phyloP scores from a whole-genome alignment of 2,113 vertebrate species.

The Pantherophis guttatus region DNA sequence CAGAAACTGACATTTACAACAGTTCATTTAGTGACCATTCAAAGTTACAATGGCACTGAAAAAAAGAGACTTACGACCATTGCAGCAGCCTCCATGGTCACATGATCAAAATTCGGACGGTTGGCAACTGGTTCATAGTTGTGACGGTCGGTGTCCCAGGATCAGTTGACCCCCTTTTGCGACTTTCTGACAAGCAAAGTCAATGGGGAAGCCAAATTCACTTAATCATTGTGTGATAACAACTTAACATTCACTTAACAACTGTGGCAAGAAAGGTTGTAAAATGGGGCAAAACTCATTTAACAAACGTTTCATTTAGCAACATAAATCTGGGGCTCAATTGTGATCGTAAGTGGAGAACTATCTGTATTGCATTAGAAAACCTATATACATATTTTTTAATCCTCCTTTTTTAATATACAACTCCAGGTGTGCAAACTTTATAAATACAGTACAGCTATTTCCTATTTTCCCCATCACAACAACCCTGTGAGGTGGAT shows the following conservation, averaged over 20 bases:
- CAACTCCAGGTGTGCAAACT: not conserved
- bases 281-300: too few species aligned
- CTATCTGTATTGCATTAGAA: not conserved
- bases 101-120: not conserved
- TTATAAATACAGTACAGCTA: not conserved
- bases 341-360: too few species aligned
- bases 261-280: not conserved
- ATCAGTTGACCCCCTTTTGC: not conserved
- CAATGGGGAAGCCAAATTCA: not conserved
- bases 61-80: not conserved
- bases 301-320: not conserved
- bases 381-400: not conserved
- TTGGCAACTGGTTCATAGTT: not conserved
- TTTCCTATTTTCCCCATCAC: not conserved
- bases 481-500: not conserved
- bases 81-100: not conserved
- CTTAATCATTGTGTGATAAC: not conserved
- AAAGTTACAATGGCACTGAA: not conserved
- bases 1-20: not conserved
- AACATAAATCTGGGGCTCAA: too few species aligned
- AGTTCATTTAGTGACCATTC: not conserved
- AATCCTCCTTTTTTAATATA: not conserved
- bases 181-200: not conserved
- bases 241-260: not conserved
- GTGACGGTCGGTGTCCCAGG: not conserved